Percentiles rank a stretch among this genome's conserved stretches.
These are phyloP conservation scores for Ommatoiulus sabulosus DNA, from an alignment of 2,888 invertebrate species.

Conservation along the genomic window DNA sequence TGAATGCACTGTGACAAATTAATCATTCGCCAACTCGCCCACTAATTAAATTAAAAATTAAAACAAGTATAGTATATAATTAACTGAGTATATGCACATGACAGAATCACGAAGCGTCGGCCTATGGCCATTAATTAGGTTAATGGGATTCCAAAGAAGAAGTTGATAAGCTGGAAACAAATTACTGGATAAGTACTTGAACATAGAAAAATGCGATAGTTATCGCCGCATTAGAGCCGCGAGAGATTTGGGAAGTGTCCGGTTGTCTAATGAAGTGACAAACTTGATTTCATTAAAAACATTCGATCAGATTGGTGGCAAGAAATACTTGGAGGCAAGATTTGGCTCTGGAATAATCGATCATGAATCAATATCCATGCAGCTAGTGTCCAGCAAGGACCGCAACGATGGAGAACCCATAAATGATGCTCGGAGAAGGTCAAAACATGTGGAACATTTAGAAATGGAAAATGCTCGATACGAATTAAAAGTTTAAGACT, in stretches of 20 bases:
- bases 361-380: too few relatives aligned
- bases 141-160: not conserved
- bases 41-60: constrained; percentile 11
- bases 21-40: not conserved
- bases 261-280: not conserved
- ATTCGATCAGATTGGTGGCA: too few relatives aligned
- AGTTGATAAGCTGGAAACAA: not conserved
- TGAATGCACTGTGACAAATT: not conserved
- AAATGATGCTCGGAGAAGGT: too few relatives aligned
- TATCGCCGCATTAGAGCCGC: not conserved
- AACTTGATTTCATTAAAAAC: too few relatives aligned
- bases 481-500: too few relatives aligned
- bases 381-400: too few relatives aligned
- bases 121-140: not conserved
- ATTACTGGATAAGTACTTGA: not conserved
- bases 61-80: constrained; percentile 41
- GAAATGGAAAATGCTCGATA: too few relatives aligned
- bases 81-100: constrained; percentile 22
- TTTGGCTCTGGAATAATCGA: too few relatives aligned
- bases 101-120: not conserved
- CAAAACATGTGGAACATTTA: too few relatives aligned
- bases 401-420: too few relatives aligned
- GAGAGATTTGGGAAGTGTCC: not conserved
- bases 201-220: not conserved
- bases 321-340: too few relatives aligned